A percentile compares a stretch with the other conserved stretches of the same genome.
Conservation (phyloP, 1,140 invertebrate species). For the Drosophila bifasciata region DNA sequence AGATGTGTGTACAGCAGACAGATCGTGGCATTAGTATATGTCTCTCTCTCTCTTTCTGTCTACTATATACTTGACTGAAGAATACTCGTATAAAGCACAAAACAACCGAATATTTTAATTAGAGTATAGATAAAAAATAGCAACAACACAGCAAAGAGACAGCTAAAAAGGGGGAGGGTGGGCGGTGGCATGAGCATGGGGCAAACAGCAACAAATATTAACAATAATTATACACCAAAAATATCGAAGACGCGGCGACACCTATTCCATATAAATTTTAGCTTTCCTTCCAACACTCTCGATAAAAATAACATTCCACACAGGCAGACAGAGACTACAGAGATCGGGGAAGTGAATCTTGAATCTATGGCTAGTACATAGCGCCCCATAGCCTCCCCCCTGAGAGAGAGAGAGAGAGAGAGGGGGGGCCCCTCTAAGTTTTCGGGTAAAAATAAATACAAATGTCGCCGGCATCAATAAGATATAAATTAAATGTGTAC, state of each 20-base stretch:
- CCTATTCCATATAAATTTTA: constrained; percentile 74
- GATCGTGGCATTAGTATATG: constrained; percentile 60
- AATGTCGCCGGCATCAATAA: constrained; percentile 82
- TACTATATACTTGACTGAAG: constrained; percentile 33
- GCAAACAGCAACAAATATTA: constrained; percentile 68
- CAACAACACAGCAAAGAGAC: constrained; percentile 42
- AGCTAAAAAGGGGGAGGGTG: background rate
- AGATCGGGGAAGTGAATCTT: constrained; percentile 53
- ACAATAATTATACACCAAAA: constrained; percentile 74
- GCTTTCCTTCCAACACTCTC: constrained; percentile 56
- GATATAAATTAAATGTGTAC: constrained; percentile 81
- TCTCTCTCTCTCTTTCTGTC: no score
- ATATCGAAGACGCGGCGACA: constrained; percentile 63
- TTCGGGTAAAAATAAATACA: constrained; percentile 77
- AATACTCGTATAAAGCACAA: constrained; percentile 39
- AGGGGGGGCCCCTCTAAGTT: background rate
- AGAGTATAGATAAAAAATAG: constrained; percentile 78
- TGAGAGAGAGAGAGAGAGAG: no score
- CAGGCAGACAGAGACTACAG: constrained; percentile 6
- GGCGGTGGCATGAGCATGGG: background rate
- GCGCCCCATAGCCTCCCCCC: constrained; percentile 9
- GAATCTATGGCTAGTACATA: constrained; percentile 33
- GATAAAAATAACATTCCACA: constrained; percentile 80
- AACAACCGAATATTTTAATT: constrained; percentile 80
- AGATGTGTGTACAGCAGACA: constrained; percentile 48